phyloP scores from a whole-genome alignment of 2,113 vertebrate species.

The Triplophysa rosa region DNA sequence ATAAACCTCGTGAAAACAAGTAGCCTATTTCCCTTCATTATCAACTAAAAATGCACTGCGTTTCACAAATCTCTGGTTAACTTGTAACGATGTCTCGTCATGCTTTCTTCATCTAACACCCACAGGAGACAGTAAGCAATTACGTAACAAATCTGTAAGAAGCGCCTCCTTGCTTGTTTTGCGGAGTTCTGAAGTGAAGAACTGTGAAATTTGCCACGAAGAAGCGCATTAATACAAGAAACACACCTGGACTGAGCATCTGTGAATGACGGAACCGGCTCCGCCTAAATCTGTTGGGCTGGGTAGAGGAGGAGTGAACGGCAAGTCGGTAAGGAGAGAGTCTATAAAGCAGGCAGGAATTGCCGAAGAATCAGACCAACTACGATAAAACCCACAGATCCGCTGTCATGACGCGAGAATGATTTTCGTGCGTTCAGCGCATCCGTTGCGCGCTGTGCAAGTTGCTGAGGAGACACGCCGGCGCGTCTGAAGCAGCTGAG shows the following conservation, averaged over 20 bases:
- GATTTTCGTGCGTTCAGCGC: neutral
- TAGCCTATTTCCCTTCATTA: no score
- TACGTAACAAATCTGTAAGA: conserved; percentile 8
- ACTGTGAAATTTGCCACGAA: neutral
- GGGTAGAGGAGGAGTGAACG: conserved; percentile 46
- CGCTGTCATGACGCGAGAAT: neutral
- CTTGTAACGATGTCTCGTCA: neutral
- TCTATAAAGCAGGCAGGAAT: conserved; percentile 35
- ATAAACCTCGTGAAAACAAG: no score
- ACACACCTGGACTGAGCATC: conserved; percentile 25
- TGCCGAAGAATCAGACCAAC: conserved; percentile 56
- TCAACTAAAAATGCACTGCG: no score
- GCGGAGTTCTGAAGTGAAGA: neutral
- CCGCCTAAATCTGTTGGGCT: conserved; percentile 6
- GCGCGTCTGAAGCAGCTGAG: conserved; percentile 24
- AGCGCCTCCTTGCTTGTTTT: neutral
- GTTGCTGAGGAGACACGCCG: neutral
- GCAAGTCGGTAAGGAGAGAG: conserved; percentile 55
- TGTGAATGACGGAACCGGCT: conserved; percentile 63
- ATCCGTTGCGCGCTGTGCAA: conserved; percentile 23
- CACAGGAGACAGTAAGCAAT: neutral
- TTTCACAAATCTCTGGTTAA: no score
- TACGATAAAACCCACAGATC: conserved; percentile 35
- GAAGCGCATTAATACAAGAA: neutral
- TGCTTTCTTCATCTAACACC: neutral